Evolutionary conservation across 2,888 invertebrate genomes (phyloP).

Genomic region (Drosophila meridiana): DNA sequence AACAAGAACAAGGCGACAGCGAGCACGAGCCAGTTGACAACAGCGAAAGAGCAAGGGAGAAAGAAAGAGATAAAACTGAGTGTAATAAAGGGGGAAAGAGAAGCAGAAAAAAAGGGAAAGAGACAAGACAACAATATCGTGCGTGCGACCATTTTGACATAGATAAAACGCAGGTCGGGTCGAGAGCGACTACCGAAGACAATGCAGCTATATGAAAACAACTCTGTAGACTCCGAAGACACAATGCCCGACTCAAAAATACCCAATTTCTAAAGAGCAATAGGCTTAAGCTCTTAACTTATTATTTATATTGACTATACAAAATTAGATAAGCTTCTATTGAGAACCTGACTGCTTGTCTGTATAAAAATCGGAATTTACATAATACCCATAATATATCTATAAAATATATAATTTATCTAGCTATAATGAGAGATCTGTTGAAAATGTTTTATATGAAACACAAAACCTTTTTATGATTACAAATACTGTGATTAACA

Average conservation of each 20-base stretch:
- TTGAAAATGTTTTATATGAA: not conserved
- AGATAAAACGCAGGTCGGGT: constrained; percentile 57
- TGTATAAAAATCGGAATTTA: not conserved
- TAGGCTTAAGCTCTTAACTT: not conserved
- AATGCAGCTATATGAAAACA: constrained; percentile 54
- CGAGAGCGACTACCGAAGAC: constrained; percentile 43
- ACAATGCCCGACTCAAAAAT: constrained; percentile 20
- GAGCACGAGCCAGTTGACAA: constrained; percentile 34
- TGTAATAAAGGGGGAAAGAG: not conserved
- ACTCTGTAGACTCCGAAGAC: not conserved
- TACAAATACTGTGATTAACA: not conserved
- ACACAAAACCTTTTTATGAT: not conserved
- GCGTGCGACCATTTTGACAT: constrained; percentile 72
- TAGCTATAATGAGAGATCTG: not conserved
- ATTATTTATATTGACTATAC: not conserved
- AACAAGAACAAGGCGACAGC: constrained; percentile 38
- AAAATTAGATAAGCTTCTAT: not conserved
- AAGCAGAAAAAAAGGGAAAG: constrained; percentile 3
- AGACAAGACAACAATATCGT: constrained; percentile 41
- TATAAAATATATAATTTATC: not conserved
- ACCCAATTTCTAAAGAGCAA: constrained; percentile 3
- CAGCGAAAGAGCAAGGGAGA: not conserved
- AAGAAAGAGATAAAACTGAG: not conserved
- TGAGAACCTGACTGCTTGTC: not conserved
- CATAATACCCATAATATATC: not conserved